These are phyloP conservation scores for Trilocha varians DNA, from an alignment of 2,888 invertebrate species.

Conservation along the genomic window DNA sequence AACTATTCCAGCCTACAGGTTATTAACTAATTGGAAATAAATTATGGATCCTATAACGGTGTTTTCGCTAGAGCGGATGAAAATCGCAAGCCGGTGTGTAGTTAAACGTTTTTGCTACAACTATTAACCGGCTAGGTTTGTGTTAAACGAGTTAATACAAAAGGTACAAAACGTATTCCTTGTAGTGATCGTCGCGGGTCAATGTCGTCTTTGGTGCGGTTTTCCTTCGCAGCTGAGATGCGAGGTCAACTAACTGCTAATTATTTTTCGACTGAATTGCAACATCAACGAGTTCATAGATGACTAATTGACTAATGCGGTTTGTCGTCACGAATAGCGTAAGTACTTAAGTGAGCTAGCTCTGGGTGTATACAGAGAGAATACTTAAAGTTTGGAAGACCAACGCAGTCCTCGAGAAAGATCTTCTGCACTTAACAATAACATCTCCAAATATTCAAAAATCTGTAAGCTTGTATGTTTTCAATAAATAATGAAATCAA, in stretches of 20 bases:
- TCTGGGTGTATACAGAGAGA: too few relatives aligned
- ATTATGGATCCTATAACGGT: constrained; percentile 47
- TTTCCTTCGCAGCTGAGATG: constrained; percentile 39
- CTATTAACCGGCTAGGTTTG: constrained; percentile 16
- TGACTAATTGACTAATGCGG: constrained; percentile 44
- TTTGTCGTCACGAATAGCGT: constrained; percentile 27
- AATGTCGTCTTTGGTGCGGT: constrained; percentile 52
- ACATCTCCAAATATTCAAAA: too few relatives aligned
- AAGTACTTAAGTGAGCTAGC: constrained; percentile 2
- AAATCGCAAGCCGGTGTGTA: constrained; percentile 26
- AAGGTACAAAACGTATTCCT: constrained; percentile 10
- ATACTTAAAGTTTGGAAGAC: too few relatives aligned
- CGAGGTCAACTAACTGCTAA: constrained; percentile 61
- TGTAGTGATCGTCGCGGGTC: constrained; percentile 27
- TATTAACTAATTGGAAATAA: constrained; percentile 57
- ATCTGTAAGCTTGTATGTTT: too few relatives aligned
- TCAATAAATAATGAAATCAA: too few relatives aligned
- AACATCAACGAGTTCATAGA: constrained; percentile 40
- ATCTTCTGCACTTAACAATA: too few relatives aligned
- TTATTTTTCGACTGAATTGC: constrained; percentile 59
- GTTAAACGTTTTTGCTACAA: constrained; percentile 23
- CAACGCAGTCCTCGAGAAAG: too few relatives aligned
- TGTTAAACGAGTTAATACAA: constrained; percentile 4
- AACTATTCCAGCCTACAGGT: constrained; percentile 39
- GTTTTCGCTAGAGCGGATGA: constrained; percentile 30